Conservation (phyloP, 2,888 invertebrate genomes). For the Schizotus pectinicornis region DNA sequence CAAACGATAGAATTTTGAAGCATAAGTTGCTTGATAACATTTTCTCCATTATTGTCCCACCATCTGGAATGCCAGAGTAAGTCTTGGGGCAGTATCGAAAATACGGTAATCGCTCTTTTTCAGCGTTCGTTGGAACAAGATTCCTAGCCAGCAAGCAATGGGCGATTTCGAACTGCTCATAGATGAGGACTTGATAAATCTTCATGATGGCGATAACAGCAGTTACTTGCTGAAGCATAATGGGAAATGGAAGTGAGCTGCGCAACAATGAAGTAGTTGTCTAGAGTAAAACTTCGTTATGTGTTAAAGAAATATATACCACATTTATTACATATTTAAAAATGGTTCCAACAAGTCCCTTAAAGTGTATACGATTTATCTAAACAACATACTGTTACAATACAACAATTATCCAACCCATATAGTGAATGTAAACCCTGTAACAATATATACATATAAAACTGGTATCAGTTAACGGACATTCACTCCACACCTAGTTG, state of each 20-base stretch:
- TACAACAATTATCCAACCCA: neutral
- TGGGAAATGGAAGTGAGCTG: conserved; percentile 19
- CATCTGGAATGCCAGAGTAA: conserved; percentile 86
- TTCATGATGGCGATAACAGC: conserved; percentile 62
- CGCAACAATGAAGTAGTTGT: neutral
- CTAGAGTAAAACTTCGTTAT: neutral
- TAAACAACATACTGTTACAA: neutral
- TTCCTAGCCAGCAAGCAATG: conserved; percentile 74
- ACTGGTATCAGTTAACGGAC: conserved; percentile 17
- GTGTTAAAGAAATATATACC: conserved; percentile 27
- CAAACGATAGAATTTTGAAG: conserved; percentile 91
- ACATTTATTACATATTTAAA: conserved; percentile 34
- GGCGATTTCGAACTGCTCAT: conserved; percentile 84
- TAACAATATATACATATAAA: conserved; percentile 4
- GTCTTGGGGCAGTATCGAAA: conserved; percentile 47
- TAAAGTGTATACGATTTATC: conserved; percentile 11
- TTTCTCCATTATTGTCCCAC: conserved; percentile 86
- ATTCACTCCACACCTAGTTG: conserved; percentile 12
- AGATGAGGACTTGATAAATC: conserved; percentile 78
- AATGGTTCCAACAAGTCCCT: conserved; percentile 1
- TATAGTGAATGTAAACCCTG: neutral
- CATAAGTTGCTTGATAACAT: conserved; percentile 94
- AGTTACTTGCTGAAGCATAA: conserved; percentile 22
- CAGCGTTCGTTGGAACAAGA: conserved; percentile 85
- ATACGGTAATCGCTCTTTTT: conserved; percentile 17